Base-by-base conservation (phyloP, 37 sponge, comb jelly and placozoan species). In the Spongia lamella region DNA sequence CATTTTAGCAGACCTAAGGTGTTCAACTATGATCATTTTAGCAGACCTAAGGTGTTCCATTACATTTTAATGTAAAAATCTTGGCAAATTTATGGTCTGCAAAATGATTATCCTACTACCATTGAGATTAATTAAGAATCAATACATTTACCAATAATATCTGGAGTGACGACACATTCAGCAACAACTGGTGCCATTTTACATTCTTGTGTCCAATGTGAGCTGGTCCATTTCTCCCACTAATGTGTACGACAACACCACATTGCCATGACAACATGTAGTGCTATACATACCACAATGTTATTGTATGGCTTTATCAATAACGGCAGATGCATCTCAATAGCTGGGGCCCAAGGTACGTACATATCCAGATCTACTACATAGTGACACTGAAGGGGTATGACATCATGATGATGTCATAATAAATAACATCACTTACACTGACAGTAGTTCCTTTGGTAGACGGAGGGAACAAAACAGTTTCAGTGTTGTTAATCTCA, bases 281-380 rank as follows among this genome's bases (percentile, higher is more conserved):
- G 36, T 19, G 25, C 14, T 1, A 21, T 47, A 37, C 85, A 60
- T 40, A 88, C 89, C 49, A 15, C 6, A 25, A 35, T 29, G 52
- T 89, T 84, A 37, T 30, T 2, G 19, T 64, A 55, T 43, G 90
- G 76, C 29, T 61, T 79, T 58, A 89, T 79, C 29, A 68, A 16
- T 1, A 89, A 60, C 6, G 80, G 85, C 34, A 75, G 81, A 19
- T 79, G 68, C 53, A 84, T 68, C 51, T 89, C 90, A 63, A 89
- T 75, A 33, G 84, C 90, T 32, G 85, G 90, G 38, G 85, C 85
- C 85, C 85, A 89, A 13, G 85, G 90, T 25, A 84, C 63, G 21
- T 89, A 81, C 7, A 89, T 77, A 27, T 84, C 80, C 17, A 89
- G 49, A 60, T 89, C 90, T 29, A 89, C 68, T 26, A 79, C 70